These are phyloP conservation scores for Arenicola marina DNA, from an alignment of 2,888 invertebrate species.

Conservation along the genomic window DNA sequence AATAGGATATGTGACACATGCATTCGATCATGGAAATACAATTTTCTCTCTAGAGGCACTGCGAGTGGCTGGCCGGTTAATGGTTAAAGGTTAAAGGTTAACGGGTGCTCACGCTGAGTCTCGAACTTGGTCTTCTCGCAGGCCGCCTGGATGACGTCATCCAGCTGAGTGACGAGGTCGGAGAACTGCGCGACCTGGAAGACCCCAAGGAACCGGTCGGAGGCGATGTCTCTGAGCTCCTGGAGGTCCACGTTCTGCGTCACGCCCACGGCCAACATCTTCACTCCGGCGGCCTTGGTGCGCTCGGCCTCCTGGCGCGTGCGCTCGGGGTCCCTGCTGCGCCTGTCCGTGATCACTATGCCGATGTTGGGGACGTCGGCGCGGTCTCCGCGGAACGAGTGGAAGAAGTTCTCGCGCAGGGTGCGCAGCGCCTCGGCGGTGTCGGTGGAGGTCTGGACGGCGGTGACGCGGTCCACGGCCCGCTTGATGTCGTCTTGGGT, in stretches of 20 bases:
- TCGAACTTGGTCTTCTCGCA: too few relatives aligned
- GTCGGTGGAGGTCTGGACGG: constrained; percentile 24
- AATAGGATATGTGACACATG: too few relatives aligned
- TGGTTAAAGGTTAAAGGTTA: too few relatives aligned
- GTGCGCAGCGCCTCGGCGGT: constrained; percentile 24
- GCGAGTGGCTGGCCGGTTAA: too few relatives aligned
- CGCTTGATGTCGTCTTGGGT: constrained; percentile 3
- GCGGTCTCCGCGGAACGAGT: constrained; percentile 21
- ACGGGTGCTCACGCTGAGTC: too few relatives aligned
- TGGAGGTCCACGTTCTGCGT: constrained; percentile 18
- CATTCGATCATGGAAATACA: too few relatives aligned
- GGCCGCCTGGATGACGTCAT: too few relatives aligned
- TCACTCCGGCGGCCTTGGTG: neutral
- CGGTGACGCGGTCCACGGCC: constrained; percentile 12
- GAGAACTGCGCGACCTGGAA: too few relatives aligned
- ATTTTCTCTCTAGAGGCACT: too few relatives aligned
- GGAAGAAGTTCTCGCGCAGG: constrained; percentile 20
- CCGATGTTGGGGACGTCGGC: constrained; percentile 42
- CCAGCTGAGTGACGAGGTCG: too few relatives aligned
- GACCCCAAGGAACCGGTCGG: too few relatives aligned
- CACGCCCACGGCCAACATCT: constrained; percentile 10
- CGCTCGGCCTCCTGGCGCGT: constrained; percentile 39
- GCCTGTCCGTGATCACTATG: constrained; percentile 45
- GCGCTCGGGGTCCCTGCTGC: constrained; percentile 36
- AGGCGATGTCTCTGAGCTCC: constrained; percentile 21